Base-by-base conservation (phyloP, 2,888 invertebrate genomes). In the Gastracanthus pulcherrimus region DNA sequence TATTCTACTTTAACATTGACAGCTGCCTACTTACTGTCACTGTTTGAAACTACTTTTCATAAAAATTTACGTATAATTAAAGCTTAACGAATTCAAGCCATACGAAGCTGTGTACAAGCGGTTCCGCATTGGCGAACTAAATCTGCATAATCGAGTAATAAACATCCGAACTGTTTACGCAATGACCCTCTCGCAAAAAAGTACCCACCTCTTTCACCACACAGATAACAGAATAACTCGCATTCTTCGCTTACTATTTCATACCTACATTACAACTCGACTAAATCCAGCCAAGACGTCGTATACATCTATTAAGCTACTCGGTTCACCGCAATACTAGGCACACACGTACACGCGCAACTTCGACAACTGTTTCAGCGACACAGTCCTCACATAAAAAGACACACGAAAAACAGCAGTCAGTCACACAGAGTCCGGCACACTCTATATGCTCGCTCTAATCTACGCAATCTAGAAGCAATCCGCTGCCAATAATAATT, bases 401-500 rank as follows among this genome's bases (percentile, higher is more conserved):
- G 51, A 51, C 11, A 70, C 31, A 16, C 19, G 16, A n/a, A 70
- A 69, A 70, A 70, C 58, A 16, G 58, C 26, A 60, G 38, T 71
- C 38, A 38, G 71, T 58, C 41, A 72, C n/a, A n/a, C n/a, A n/a
- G n/a, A n/a, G n/a, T n/a, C n/a, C n/a, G n/a, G n/a, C n/a, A n/a
- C n/a, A n/a, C n/a, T n/a, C n/a, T n/a, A n/a, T n/a, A n/a, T n/a
- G 29, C 36, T 38, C 38, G 38, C 41, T 11, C 36, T n/a, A 51
- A 67, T 76, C 76, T 62, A 26, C 13, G 36, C n/a, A 38, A 77
- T 70, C 77, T 70, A 26, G 26, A 31, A 26, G 64, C 48, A 13
- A 76, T 36, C 26, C 41, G 29, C 41, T 38, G 55, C 77, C 64
- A 70, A 77, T 70, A 60, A 77, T 77, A 77, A 70, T 69, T 77